Percentiles rank a stretch among this genome's conserved stretches.
Evolutionary conservation across 2,888 invertebrate genomes (phyloP).

Genomic region (Parelbella ahira): DNA sequence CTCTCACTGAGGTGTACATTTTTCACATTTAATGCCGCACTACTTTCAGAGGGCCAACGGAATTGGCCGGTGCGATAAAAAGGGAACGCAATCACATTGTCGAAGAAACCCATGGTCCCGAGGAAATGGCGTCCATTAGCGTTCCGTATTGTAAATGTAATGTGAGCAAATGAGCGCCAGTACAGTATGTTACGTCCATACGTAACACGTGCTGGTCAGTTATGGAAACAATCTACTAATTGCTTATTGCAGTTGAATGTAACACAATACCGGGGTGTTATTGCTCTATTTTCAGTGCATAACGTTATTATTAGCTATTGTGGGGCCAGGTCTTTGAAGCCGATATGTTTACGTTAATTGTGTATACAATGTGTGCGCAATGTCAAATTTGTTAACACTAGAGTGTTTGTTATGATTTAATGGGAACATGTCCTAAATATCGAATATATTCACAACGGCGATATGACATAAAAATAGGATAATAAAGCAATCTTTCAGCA

Average conservation of each 20-base stretch:
- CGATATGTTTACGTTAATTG: slow-evolving; percentile 20
- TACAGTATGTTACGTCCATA: slow-evolving; percentile 30
- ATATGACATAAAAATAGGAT: slow-evolving; percentile 14
- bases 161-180: slow-evolving; percentile 23
- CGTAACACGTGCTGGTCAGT: slow-evolving; percentile 43
- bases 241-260: slow-evolving; percentile 43
- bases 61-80: slow-evolving; percentile 24
- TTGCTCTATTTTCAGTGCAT: slow-evolving; percentile 48
- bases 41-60: slow-evolving; percentile 13
- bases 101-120: slow-evolving; percentile 39
- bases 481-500: slow-evolving; percentile 28
- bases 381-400: slow-evolving; percentile 17
- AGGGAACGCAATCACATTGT: slow-evolving; percentile 22
- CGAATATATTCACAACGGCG: neutral
- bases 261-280: slow-evolving; percentile 44
- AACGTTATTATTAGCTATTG: slow-evolving; percentile 46
- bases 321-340: slow-evolving; percentile 20
- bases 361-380: slow-evolving; percentile 18
- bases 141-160: slow-evolving; percentile 30
- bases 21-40: slow-evolving; percentile 21
- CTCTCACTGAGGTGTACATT: slow-evolving; percentile 14
- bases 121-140: slow-evolving; percentile 47
- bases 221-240: slow-evolving; percentile 61
- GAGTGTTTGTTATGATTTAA: slow-evolving; percentile 8
- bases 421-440: slow-evolving; percentile 3